Percentiles rank a stretch among this genome's conserved stretches.
These are phyloP conservation scores for Gryllus longicercus DNA, from an alignment of 2,888 invertebrate genomes.

Conservation along the genomic window DNA sequence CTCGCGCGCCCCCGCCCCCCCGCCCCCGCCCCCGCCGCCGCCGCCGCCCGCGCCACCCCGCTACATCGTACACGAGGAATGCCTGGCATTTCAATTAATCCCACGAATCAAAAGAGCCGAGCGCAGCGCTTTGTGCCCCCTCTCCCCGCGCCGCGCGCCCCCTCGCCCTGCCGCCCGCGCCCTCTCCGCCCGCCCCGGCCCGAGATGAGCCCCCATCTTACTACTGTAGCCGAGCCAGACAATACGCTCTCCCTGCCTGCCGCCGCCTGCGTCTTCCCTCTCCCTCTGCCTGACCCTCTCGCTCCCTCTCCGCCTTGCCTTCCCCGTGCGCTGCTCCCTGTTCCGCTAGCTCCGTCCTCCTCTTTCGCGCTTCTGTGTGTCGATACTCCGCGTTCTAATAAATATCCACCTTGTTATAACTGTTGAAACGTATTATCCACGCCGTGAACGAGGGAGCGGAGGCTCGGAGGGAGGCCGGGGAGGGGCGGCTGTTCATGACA, in stretches of 20 bases:
- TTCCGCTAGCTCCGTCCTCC: neutral
- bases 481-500: no score
- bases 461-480: neutral
- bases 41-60: conserved; percentile 18
- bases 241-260: neutral
- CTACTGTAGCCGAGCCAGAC: conserved; percentile 8
- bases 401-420: conserved; percentile 31
- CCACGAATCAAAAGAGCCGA: conserved; percentile 38
- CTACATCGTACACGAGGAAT: conserved; percentile 39
- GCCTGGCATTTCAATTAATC: conserved; percentile 44
- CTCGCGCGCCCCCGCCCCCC: conserved; percentile 21
- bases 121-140: conserved; percentile 36
- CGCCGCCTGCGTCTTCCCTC: neutral
- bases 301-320: neutral
- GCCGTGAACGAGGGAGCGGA: neutral
- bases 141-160: conserved; percentile 28
- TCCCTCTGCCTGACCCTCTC: neutral
- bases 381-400: conserved; percentile 21
- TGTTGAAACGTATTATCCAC: conserved; percentile 24
- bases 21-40: conserved; percentile 20
- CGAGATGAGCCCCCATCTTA: conserved; percentile 22
- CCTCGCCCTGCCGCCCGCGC: conserved; percentile 5
- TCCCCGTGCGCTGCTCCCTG: no score
- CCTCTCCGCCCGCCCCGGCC: conserved; percentile 22
- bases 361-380: no score